Conservation (phyloP, 2,797 vertebrate species). For the Tamandua tetradactyla region DNA sequence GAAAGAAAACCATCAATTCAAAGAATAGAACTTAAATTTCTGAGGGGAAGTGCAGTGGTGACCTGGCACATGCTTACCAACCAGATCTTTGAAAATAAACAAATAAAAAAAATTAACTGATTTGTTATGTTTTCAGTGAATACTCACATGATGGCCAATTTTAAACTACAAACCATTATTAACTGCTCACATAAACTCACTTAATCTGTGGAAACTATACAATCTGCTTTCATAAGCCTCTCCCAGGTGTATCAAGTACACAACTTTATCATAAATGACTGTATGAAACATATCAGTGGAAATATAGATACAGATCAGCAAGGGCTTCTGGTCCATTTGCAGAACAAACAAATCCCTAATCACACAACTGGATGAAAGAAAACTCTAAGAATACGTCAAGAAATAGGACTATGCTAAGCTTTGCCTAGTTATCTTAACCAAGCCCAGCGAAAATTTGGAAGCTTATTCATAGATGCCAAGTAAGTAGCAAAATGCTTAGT, state of each 20-base stretch:
- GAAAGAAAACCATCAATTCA: neutral
- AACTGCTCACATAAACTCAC: neutral
- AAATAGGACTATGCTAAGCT: neutral
- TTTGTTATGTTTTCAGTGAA: neutral
- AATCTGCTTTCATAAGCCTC: neutral
- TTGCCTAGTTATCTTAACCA: neutral
- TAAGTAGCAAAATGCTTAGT: neutral
- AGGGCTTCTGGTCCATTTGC: neutral
- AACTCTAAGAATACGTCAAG: neutral
- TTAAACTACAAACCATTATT: neutral
- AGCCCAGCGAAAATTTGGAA: neutral
- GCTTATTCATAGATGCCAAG: neutral
- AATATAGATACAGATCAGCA: neutral
- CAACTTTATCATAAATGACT: neutral
- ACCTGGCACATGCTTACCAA: neutral
- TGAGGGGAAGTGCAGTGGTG: neutral
- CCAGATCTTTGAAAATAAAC: neutral
- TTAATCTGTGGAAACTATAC: neutral
- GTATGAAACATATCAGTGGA: neutral
- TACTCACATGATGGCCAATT: neutral
- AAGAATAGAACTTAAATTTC: neutral
- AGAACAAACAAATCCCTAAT: neutral
- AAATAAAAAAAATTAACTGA: neutral
- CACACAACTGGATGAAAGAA: neutral
- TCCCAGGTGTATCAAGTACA: neutral